phyloP scores from a whole-genome alignment of 2,888 invertebrate species.

The Griposia aprilina region DNA sequence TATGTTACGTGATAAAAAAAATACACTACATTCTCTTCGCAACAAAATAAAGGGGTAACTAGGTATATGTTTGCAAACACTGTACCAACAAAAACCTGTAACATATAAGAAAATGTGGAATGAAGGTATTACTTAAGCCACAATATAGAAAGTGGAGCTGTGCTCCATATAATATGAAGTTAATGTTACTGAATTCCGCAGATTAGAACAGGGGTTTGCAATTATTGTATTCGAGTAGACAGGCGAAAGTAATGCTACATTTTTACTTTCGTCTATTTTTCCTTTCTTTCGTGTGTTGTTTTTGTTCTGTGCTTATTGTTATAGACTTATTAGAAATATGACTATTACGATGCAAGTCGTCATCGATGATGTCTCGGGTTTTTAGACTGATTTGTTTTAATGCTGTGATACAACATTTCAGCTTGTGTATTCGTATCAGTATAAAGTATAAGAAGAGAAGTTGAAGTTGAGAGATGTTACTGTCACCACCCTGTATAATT shows the following conservation, averaged over 20 bases:
- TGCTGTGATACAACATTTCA: neutral
- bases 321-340: conserved; percentile 9
- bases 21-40: conserved; percentile 42
- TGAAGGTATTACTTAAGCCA: conserved; percentile 58
- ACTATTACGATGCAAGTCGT: neutral
- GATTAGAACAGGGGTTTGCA: conserved; percentile 56
- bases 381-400: neutral
- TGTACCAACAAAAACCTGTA: conserved; percentile 53
- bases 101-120: conserved; percentile 54
- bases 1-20: conserved; percentile 44
- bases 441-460: no score
- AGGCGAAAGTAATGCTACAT: conserved; percentile 13
- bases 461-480: neutral
- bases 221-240: conserved; percentile 50
- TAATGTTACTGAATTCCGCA: conserved; percentile 57
- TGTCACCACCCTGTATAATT: neutral
- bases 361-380: neutral
- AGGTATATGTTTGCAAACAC: conserved; percentile 55
- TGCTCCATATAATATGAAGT: conserved; percentile 54
- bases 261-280: conserved; percentile 20
- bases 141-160: conserved; percentile 46
- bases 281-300: conserved; percentile 12
- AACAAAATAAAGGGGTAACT: conserved; percentile 56
- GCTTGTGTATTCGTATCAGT: conserved; percentile 6
- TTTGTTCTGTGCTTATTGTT: conserved; percentile 7